These are phyloP conservation scores for Rhaphigaster nebulosa DNA, from an alignment of 2,888 invertebrate genomes.

Conservation along the genomic window DNA sequence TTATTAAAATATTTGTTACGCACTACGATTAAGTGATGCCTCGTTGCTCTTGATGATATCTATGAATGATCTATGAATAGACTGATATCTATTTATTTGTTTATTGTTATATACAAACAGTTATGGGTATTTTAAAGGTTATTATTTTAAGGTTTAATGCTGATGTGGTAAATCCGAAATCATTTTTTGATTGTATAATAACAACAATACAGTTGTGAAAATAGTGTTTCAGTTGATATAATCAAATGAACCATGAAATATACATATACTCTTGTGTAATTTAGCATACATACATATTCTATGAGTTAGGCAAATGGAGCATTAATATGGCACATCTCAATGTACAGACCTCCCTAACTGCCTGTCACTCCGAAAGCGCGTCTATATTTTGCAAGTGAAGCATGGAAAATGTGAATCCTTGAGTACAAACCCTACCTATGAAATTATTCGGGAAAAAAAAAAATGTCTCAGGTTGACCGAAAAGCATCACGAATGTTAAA, in stretches of 20 bases:
- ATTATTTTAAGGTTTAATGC: too few relatives aligned
- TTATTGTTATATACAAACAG: too few relatives aligned
- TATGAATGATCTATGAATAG: too few relatives aligned
- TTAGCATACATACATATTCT: constrained; percentile 41
- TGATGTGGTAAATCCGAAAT: too few relatives aligned
- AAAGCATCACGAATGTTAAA: too few relatives aligned
- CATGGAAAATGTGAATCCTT: neutral
- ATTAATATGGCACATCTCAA: constrained; percentile 20
- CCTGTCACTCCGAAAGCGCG: neutral
- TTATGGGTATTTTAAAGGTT: too few relatives aligned
- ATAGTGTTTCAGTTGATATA: neutral
- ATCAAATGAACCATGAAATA: constrained; percentile 26
- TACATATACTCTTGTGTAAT: constrained; percentile 12
- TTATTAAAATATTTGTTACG: neutral
- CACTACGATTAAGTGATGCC: neutral
- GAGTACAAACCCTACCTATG: neutral
- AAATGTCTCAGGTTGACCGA: too few relatives aligned
- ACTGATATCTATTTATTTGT: too few relatives aligned
- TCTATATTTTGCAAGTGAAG: neutral
- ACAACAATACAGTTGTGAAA: neutral
- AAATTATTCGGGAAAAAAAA: too few relatives aligned
- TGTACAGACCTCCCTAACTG: constrained; percentile 6
- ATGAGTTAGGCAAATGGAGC: constrained; percentile 23
- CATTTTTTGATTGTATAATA: neutral
- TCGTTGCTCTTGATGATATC: neutral